Percentiles rank a stretch among this genome's conserved stretches.
These are phyloP conservation scores for Lypha dubia DNA, from an alignment of 2,888 invertebrate species.

Conservation along the genomic window DNA sequence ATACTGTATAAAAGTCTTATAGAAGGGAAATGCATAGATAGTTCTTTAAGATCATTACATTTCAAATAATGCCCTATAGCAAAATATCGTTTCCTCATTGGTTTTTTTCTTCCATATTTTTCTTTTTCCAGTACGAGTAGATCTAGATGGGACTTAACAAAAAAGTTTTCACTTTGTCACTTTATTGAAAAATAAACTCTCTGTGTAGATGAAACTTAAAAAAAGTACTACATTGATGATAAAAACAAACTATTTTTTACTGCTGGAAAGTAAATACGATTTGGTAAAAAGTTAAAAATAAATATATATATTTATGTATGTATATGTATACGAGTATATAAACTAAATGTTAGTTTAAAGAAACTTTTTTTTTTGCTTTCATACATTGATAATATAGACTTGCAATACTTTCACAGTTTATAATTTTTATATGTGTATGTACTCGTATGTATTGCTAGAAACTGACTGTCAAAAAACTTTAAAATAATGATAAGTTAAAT, in stretches of 20 bases:
- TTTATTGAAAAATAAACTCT: constrained; percentile 61
- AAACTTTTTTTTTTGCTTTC: constrained; percentile 24
- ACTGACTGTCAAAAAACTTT: constrained; percentile 46
- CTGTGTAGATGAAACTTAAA: constrained; percentile 22
- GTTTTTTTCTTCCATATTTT: constrained; percentile 10
- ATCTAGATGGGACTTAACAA: not conserved
- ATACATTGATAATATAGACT: constrained; percentile 61
- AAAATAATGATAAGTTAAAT: constrained; percentile 37
- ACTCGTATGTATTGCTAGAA: constrained; percentile 28
- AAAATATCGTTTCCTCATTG: constrained; percentile 13
- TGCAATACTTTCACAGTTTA: constrained; percentile 61
- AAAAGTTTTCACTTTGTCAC: constrained; percentile 64
- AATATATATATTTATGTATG: not conserved
- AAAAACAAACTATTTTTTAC: constrained; percentile 35
- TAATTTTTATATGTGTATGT: too few relatives aligned
- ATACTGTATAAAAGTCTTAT: not conserved
- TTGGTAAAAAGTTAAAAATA: not conserved
- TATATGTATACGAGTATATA: too few relatives aligned
- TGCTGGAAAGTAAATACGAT: constrained; percentile 44
- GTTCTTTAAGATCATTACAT: constrained; percentile 48
- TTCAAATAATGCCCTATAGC: constrained; percentile 54
- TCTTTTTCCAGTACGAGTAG: not conserved
- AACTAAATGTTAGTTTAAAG: constrained; percentile 36
- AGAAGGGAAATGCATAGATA: constrained; percentile 9
- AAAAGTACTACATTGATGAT: constrained; percentile 4